These are phyloP conservation scores for Chinchilla lanigera DNA, from an alignment of 2,113 vertebrate genomes.

Conservation along the genomic window DNA sequence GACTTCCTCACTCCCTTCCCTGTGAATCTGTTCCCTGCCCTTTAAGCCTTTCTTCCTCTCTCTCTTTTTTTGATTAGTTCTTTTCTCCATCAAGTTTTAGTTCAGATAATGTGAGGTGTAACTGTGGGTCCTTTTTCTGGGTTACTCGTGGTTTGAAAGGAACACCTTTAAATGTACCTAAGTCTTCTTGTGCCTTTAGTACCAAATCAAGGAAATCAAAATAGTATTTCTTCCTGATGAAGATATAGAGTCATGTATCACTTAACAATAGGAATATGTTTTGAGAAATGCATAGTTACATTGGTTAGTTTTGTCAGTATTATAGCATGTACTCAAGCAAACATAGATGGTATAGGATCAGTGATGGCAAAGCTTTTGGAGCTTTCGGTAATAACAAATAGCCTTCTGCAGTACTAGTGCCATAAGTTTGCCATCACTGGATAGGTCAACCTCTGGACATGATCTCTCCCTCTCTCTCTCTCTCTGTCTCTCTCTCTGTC, in stretches of 20 bases:
- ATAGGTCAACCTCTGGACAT: neutral
- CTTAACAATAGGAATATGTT: neutral
- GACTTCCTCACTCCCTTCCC: neutral
- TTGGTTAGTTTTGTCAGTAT: neutral
- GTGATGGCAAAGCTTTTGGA: neutral
- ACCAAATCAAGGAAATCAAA: neutral
- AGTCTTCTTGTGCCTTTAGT: neutral
- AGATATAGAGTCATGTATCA: fast-evolving
- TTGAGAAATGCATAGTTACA: neutral
- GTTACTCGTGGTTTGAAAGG: neutral
- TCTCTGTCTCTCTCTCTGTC: neutral
- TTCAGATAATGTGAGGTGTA: neutral
- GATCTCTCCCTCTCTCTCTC: neutral
- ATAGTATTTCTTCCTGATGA: neutral
- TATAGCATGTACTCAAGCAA: neutral
- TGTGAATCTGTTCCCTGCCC: neutral
- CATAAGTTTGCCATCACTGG: neutral
- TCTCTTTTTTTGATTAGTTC: neutral
- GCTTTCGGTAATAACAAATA: neutral
- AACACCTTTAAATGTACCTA: neutral
- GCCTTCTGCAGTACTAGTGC: neutral
- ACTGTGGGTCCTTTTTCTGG: neutral
- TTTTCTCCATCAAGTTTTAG: neutral
- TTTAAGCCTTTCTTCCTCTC: neutral
- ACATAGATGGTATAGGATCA: neutral